phyloP scores from a whole-genome alignment of 2,888 invertebrate species.

The Eristalis pertinax region DNA sequence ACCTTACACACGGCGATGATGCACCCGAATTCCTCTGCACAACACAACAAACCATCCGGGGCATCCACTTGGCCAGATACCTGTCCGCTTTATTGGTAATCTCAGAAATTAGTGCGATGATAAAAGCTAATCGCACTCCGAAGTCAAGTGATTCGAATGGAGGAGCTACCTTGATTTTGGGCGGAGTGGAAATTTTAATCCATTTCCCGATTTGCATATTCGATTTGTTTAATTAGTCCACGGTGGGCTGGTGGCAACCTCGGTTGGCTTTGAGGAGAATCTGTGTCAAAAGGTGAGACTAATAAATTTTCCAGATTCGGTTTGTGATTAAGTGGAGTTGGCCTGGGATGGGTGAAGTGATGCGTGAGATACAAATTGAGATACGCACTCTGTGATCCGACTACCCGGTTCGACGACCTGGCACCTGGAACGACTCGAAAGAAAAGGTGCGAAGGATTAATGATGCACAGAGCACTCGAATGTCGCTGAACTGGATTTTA shows the following conservation, averaged over 20 bases:
- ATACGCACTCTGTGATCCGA: background rate
- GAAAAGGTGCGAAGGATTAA: conserved; percentile 30
- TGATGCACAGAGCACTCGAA: background rate
- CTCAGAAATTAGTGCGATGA: background rate
- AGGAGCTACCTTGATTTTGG: background rate
- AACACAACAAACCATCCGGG: background rate
- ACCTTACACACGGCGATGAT: background rate
- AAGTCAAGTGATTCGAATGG: no score
- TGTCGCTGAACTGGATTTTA: background rate
- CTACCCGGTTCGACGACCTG: background rate
- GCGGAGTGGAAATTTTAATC: conserved; percentile 50
- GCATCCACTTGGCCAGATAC: background rate
- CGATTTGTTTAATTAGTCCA: conserved; percentile 48
- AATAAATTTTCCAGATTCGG: conserved; percentile 61
- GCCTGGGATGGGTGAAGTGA: background rate
- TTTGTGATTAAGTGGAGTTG: conserved; percentile 41
- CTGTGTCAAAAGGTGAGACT: conserved; percentile 65
- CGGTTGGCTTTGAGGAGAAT: conserved; percentile 32
- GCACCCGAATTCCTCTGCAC: background rate
- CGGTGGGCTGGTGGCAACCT: conserved; percentile 21
- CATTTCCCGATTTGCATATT: conserved; percentile 59
- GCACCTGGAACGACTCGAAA: background rate
- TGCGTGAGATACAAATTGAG: conserved; percentile 20
- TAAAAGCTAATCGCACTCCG: background rate
- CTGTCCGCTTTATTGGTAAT: background rate